Percentiles rank a stretch among this genome's conserved stretches.
These are phyloP conservation scores for fruit fly (Drosophila melanogaster) DNA, from an alignment of 1,140 invertebrate genomes.

Conservation along the genomic window Release_6_plus_ISO1_MT NT_033777.3:26777001-26777500, in stretches of 20 bases:
- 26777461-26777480: conserved; percentile 53
- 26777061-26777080: not conserved
- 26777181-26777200: conserved; percentile 6
- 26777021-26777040: too few species aligned
- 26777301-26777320: conserved; percentile 8
- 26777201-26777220: conserved; percentile 30
- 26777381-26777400: conserved; percentile 50
- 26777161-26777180: conserved; percentile 9
- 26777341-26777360: conserved; percentile 21
- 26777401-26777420: conserved; percentile 24
- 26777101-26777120: conserved; percentile 14
- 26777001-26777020: too few species aligned
- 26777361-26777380: conserved; percentile 54
- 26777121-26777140: conserved; percentile 8
- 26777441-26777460: conserved; percentile 14
- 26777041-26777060: not conserved
- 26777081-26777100: not conserved
- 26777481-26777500: conserved; percentile 57
- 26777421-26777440: conserved; percentile 10
- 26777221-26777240: conserved; percentile 22
- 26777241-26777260: conserved; percentile 12
- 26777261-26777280: conserved; percentile 29
- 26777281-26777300: conserved; percentile 3
- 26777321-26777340: not conserved
- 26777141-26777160: not conserved